Conservation (phyloP, 1,140 invertebrate genomes). For the Pteromalus puparum region DNA sequence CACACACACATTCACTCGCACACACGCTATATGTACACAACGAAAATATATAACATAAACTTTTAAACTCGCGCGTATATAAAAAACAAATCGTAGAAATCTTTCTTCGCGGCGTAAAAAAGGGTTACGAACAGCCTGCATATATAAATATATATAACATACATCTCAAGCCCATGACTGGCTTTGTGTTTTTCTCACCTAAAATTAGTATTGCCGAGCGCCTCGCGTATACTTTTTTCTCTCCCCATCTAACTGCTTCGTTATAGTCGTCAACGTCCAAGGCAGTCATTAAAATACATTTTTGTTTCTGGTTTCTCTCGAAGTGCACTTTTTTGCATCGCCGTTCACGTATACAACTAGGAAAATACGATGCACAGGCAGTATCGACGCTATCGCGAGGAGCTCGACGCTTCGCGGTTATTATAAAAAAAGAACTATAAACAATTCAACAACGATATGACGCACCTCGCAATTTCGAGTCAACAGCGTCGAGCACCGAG, state of each 20-base stretch:
- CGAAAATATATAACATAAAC: constrained; percentile 62
- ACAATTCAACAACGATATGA: background rate
- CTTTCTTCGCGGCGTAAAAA: constrained; percentile 26
- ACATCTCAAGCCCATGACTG: constrained; percentile 19
- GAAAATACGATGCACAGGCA: background rate
- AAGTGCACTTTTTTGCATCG: background rate
- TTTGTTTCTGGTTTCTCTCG: background rate
- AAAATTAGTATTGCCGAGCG: constrained; percentile 45
- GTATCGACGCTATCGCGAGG: background rate
- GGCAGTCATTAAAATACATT: background rate
- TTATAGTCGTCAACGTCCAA: too few species aligned
- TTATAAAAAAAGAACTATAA: background rate
- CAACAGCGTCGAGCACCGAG: too few species aligned
- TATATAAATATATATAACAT: constrained; percentile 13
- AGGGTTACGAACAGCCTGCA: constrained; percentile 34
- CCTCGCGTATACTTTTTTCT: background rate
- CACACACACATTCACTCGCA: constrained; percentile 11
- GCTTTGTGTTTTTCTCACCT: background rate
- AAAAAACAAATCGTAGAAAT: constrained; percentile 53
- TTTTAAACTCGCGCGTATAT: constrained; percentile 52
- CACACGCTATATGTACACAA: constrained; percentile 48
- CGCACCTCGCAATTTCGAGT: too few species aligned
- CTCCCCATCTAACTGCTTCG: too few species aligned
- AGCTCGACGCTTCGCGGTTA: background rate
- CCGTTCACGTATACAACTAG: background rate